Evolutionary conservation across 2,113 vertebrate genomes (phyloP).

Genomic region (Rafetus swinhoei): DNA sequence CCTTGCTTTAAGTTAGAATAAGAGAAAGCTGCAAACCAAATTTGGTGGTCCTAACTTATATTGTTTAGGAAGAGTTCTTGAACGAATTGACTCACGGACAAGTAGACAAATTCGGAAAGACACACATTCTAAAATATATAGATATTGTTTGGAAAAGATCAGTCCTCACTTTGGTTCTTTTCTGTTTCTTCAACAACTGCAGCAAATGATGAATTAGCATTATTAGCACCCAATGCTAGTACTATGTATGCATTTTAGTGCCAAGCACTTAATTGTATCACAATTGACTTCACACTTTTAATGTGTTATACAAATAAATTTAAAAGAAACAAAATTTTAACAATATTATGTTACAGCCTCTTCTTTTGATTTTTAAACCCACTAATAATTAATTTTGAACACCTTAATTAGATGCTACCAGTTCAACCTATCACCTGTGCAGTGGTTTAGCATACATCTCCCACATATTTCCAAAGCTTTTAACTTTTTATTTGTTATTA

Average conservation of each 20-base stretch:
- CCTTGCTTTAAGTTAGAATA: no score
- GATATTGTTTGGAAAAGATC: background rate
- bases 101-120: no score
- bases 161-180: background rate
- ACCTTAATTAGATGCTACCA: conserved; percentile 56
- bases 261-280: background rate
- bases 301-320: background rate
- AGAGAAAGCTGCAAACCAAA: no score
- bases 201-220: background rate
- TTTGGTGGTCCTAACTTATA: no score
- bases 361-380: conserved; percentile 36
- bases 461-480: conserved; percentile 47
- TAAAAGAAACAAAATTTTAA: background rate
- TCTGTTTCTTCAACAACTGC: background rate
- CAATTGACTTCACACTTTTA: background rate
- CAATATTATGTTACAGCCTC: conserved; percentile 2
- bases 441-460: conserved; percentile 44
- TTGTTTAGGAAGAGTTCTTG: no score
- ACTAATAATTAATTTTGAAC: conserved; percentile 29
- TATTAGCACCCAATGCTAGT: background rate
- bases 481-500: conserved; percentile 64
- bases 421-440: conserved; percentile 57
- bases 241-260: background rate
- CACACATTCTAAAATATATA: no score
- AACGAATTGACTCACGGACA: no score